Conservation (phyloP, 2,113 vertebrate genomes). For the Marcusenius ussheri region DNA sequence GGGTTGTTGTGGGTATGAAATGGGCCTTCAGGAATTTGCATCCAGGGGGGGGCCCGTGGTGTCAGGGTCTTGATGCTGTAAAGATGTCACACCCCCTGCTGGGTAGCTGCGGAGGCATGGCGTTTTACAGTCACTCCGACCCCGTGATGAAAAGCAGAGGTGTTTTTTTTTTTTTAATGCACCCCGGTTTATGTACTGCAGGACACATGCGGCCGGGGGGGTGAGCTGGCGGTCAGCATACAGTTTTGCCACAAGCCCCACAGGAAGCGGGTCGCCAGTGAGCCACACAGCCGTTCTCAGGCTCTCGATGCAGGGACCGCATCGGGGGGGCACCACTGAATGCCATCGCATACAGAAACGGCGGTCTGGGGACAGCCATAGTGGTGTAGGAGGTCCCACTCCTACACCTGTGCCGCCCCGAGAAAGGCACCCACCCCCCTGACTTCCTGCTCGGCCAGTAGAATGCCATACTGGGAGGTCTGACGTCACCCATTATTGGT, state of each 20-base stretch:
- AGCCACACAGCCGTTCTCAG: background rate
- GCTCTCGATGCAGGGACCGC: background rate
- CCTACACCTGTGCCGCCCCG: background rate
- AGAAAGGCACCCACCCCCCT: background rate
- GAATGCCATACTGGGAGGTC: background rate
- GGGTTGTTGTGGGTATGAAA: conserved; percentile 77
- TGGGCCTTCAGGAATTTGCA: conserved; percentile 72
- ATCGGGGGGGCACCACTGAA: background rate
- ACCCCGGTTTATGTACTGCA: conserved; percentile 33
- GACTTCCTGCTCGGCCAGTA: background rate
- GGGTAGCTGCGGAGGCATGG: conserved; percentile 53
- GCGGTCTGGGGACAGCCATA: background rate
- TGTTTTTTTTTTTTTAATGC: conserved; percentile 33
- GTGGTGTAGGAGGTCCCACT: background rate
- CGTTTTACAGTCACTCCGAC: conserved; percentile 42
- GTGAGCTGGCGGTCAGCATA: background rate
- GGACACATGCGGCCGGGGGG: conserved; percentile 12
- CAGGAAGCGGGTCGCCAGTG: background rate
- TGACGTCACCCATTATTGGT: background rate
- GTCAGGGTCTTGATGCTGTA: conserved; percentile 63
- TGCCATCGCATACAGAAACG: background rate
- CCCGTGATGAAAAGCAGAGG: conserved; percentile 40
- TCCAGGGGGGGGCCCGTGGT: conserved; percentile 46
- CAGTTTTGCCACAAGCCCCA: background rate
- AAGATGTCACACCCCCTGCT: conserved; percentile 71